These are phyloP conservation scores for Drosophila pandora DNA, from an alignment of 1,140 invertebrate genomes.

Conservation along the genomic window DNA sequence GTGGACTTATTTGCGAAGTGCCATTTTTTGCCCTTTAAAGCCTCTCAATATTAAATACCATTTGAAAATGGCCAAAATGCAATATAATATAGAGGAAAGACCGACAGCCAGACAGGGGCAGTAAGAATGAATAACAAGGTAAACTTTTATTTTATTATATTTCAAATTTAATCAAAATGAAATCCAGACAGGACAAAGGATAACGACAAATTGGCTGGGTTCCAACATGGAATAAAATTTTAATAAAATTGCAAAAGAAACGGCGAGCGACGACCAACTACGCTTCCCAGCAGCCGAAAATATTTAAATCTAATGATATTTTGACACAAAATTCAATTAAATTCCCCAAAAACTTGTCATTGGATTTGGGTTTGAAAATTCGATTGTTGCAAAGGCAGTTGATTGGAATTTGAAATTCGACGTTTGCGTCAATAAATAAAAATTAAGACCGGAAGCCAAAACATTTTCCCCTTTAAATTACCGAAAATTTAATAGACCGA, in stretches of 20 bases:
- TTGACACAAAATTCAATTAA: slow-evolving; percentile 71
- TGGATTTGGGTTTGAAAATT: slow-evolving; percentile 23
- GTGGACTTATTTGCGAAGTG: slow-evolving; percentile 5
- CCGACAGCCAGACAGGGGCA: background rate
- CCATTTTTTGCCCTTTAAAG: slow-evolving; percentile 4
- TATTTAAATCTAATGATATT: slow-evolving; percentile 47
- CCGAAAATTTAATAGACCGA: background rate
- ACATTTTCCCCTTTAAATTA: background rate
- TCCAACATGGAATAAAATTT: slow-evolving; percentile 59
- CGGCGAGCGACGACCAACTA: slow-evolving; percentile 23
- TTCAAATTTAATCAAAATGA: slow-evolving; percentile 72
- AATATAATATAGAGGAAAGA: slow-evolving; percentile 5
- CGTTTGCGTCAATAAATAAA: background rate
- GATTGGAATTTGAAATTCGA: slow-evolving; percentile 8
- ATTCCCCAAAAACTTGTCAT: slow-evolving; percentile 46
- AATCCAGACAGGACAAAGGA: slow-evolving; percentile 50
- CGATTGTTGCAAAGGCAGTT: slow-evolving; percentile 7
- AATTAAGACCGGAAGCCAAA: slow-evolving; percentile 1
- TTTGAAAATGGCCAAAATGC: slow-evolving; percentile 11
- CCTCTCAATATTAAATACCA: background rate
- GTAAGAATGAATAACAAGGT: slow-evolving; percentile 47
- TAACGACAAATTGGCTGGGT: slow-evolving; percentile 49
- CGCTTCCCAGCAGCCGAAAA: slow-evolving; percentile 15
- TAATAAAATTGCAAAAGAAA: slow-evolving; percentile 42
- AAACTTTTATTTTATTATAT: slow-evolving; percentile 61